phyloP scores from a whole-genome alignment of 2,113 vertebrate species.

The Nannobrachium achirus region DNA sequence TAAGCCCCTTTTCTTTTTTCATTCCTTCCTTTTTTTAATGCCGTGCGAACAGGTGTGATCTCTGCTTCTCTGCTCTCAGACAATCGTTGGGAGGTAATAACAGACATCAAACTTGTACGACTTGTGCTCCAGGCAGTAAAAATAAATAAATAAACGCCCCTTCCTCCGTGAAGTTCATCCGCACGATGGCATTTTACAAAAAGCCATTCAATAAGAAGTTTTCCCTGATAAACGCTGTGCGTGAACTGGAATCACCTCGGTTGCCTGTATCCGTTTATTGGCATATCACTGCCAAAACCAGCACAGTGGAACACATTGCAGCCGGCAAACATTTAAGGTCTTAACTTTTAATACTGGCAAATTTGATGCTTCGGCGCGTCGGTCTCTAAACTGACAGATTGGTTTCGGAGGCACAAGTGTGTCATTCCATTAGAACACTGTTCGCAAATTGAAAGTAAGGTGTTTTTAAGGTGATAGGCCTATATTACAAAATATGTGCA shows the following conservation, averaged over 20 bases:
- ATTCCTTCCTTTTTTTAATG: conserved; percentile 34
- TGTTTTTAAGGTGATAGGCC: too few relatives aligned
- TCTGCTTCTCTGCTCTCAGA: conserved; percentile 59
- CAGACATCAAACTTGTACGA: conserved; percentile 41
- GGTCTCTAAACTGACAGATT: conserved; percentile 35
- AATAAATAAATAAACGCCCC: conserved; percentile 33
- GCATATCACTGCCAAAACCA: conserved; percentile 7
- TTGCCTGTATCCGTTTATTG: conserved; percentile 1
- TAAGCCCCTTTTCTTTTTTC: conserved; percentile 48
- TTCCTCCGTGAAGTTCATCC: conserved; percentile 57
- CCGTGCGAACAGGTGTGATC: conserved; percentile 70
- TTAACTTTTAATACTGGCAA: conserved; percentile 69
- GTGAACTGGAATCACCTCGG: conserved; percentile 24
- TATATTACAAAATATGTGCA: too few relatives aligned
- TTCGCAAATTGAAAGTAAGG: too few relatives aligned
- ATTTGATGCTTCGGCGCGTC: conserved; percentile 59
- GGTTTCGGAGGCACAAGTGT: conserved; percentile 32
- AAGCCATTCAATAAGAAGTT: conserved; percentile 38
- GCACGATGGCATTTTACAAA: conserved; percentile 39
- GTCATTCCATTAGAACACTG: too few relatives aligned
- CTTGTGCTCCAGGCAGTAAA: conserved; percentile 52
- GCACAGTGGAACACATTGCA: conserved; percentile 23
- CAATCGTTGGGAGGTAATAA: conserved; percentile 55
- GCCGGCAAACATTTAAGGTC: conserved; percentile 38
- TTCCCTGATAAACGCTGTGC: conserved; percentile 25